phyloP scores from a whole-genome alignment of 1,140 invertebrate genomes.

The Euborellia annulipes region DNA sequence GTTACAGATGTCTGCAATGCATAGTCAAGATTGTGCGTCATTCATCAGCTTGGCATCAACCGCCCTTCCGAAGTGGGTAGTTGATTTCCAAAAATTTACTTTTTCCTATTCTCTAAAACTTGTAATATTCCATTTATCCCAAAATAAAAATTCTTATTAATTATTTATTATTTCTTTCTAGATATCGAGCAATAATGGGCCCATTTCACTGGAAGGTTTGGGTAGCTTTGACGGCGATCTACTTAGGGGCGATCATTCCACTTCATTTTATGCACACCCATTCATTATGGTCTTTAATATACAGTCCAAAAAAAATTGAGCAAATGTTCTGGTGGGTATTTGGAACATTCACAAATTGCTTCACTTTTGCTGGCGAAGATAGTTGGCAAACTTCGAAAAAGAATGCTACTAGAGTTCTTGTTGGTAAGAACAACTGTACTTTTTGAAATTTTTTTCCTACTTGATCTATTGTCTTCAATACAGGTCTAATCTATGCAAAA shows the following conservation, averaged over 20 bases:
- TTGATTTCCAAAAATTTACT: too few relatives aligned
- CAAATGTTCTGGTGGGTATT: slow-evolving; percentile 43
- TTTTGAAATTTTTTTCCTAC: too few relatives aligned
- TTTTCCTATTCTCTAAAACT: too few relatives aligned
- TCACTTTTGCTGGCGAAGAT: slow-evolving; percentile 47
- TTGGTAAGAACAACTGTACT: too few relatives aligned
- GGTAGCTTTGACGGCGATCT: slow-evolving; percentile 47
- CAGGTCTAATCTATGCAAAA: too few relatives aligned
- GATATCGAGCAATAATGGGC: slow-evolving; percentile 62
- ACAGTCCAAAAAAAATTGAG: slow-evolving; percentile 29
- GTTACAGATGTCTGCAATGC: slow-evolving; percentile 39
- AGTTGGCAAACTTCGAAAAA: slow-evolving; percentile 51
- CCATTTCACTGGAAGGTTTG: slow-evolving; percentile 63
- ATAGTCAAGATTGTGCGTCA: slow-evolving; percentile 51
- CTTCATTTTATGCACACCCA: slow-evolving; percentile 50
- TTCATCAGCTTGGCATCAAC: slow-evolving; percentile 57
- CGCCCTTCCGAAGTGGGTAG: slow-evolving; percentile 55
- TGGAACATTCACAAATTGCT: slow-evolving; percentile 63
- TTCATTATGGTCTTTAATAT: slow-evolving; percentile 39
- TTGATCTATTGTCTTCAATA: too few relatives aligned
- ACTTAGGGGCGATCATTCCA: slow-evolving; percentile 52
- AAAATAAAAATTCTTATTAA: neutral
- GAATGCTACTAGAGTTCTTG: slow-evolving; percentile 44
- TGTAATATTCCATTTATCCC: neutral
- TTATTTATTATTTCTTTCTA: slow-evolving; percentile 21